Evolutionary conservation across 2,113 vertebrate species (phyloP), one percentile per base, ranked within the genome.

Genomic region (Ciconia maguari): DNA sequence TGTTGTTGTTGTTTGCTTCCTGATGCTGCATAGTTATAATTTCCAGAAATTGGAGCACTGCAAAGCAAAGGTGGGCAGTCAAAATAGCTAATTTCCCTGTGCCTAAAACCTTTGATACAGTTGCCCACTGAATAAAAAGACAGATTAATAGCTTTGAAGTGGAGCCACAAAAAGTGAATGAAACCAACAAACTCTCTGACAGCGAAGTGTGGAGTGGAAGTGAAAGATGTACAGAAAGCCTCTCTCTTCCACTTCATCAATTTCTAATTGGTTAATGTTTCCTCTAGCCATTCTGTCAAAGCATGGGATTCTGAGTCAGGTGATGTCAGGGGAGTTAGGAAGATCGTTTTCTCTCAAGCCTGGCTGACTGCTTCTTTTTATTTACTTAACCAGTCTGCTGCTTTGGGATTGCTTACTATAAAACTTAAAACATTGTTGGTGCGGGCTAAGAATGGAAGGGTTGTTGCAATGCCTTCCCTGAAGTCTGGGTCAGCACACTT

Each of bases 401-500:
- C 48, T 81, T 87, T 77, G 91, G 94, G 87, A 71, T 92, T 78
- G 89, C 64, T 82, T 83, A 48, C 95, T 94, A 16, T 83, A 95
- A 95, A 88, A 62, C 71, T 94, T 80, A 80, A 72, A 95, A 54
- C 15, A 46, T 68, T 91, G 74, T 38, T 92, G 94, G 88, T 94
- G 95, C 87, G 26, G 97, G 97, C 96, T 96, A 95, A 94, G 96
- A 90, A 95, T 92, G 93, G 96, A 46, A 85, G 94, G 42, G 74
- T 70, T 97, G 70, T 66, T 89, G 94, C 87, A 87, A 87, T 51
- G 89, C 93, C 84, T 94, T 90, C 93, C 94, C 91, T 85, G 90
- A 77, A 92, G 94, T 83, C 91, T 96, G 96, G 96, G 96, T 96
- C 95, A 95, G 94, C 94, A 90, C 20, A 7, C 95, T 96, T 96